A percentile compares a stretch with the other conserved stretches of the same genome.
Evolutionary conservation across 2,113 vertebrate species (phyloP).

Genomic region (Corythaixoides concolor): DNA sequence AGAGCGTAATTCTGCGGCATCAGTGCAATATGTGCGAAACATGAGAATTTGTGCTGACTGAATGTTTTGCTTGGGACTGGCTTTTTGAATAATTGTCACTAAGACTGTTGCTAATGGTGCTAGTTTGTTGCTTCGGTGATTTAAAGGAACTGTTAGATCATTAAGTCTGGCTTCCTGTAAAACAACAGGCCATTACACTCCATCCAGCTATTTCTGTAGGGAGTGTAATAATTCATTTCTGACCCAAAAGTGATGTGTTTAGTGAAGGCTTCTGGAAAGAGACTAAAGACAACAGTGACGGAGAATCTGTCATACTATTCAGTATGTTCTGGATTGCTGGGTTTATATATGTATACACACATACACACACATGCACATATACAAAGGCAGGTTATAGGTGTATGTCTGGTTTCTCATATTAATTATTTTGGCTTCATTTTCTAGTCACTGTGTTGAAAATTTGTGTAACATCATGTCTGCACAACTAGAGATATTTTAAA

Average conservation of each 20-base stretch:
- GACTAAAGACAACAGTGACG: background rate
- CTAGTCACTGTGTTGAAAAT: background rate
- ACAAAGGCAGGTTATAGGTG: accelerated
- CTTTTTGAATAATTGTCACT: background rate
- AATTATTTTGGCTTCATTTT: background rate
- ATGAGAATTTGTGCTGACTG: background rate
- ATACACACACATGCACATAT: background rate
- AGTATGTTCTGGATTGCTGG: background rate
- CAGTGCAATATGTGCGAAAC: background rate
- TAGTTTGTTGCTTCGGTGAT: background rate
- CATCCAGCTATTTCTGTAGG: background rate
- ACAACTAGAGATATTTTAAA: background rate
- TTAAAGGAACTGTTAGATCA: background rate
- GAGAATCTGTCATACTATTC: background rate
- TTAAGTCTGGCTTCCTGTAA: background rate
- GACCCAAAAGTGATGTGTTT: background rate
- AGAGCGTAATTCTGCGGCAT: background rate
- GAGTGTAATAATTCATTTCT: background rate
- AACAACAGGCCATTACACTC: background rate
- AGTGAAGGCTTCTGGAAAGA: background rate
- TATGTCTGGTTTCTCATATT: background rate
- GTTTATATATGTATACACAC: background rate
- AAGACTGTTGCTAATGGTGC: background rate
- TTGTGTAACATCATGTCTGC: background rate
- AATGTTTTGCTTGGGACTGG: background rate